These are phyloP conservation scores for Gnatocerus cornutus DNA, from an alignment of 2,888 invertebrate species.

Conservation along the genomic window DNA sequence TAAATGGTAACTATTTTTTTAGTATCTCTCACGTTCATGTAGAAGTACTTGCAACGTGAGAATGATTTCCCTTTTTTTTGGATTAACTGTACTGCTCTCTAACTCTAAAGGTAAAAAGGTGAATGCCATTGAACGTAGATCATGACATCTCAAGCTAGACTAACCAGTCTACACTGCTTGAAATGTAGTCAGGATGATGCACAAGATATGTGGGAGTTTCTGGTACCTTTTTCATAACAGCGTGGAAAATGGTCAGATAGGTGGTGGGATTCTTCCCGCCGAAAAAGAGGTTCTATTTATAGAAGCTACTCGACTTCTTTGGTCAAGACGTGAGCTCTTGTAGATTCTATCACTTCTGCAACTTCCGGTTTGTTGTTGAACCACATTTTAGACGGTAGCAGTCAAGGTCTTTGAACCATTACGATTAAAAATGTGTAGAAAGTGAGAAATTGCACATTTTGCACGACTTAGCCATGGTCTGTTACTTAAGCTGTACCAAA, in stretches of 20 bases:
- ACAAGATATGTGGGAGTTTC: slow-evolving; percentile 46
- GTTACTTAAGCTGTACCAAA: too few species aligned
- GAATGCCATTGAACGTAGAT: slow-evolving; percentile 58
- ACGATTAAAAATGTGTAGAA: too few species aligned
- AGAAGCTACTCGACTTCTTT: neutral
- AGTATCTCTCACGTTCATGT: neutral
- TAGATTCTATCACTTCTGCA: neutral
- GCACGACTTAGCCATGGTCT: too few species aligned
- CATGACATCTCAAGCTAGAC: slow-evolving; percentile 57
- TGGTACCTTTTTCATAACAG: slow-evolving; percentile 21
- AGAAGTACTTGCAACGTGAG: slow-evolving; percentile 4
- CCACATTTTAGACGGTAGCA: too few species aligned
- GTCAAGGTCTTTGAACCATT: too few species aligned
- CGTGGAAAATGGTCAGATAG: slow-evolving; percentile 13
- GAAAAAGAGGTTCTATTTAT: slow-evolving; percentile 18
- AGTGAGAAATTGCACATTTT: too few species aligned
- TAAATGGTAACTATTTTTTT: neutral
- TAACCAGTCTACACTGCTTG: slow-evolving; percentile 49
- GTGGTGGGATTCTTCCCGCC: slow-evolving; percentile 32
- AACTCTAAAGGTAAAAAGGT: slow-evolving; percentile 55
- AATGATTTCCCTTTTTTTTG: slow-evolving; percentile 26
- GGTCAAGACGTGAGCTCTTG: neutral
- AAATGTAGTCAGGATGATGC: slow-evolving; percentile 11
- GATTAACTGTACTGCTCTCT: slow-evolving; percentile 55
- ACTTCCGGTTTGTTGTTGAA: neutral